Evolutionary conservation across 2,797 vertebrate genomes (phyloP), one percentile per base, ranked within the genome.

Genomic region (Ctenopoma kingsleyae): DNA sequence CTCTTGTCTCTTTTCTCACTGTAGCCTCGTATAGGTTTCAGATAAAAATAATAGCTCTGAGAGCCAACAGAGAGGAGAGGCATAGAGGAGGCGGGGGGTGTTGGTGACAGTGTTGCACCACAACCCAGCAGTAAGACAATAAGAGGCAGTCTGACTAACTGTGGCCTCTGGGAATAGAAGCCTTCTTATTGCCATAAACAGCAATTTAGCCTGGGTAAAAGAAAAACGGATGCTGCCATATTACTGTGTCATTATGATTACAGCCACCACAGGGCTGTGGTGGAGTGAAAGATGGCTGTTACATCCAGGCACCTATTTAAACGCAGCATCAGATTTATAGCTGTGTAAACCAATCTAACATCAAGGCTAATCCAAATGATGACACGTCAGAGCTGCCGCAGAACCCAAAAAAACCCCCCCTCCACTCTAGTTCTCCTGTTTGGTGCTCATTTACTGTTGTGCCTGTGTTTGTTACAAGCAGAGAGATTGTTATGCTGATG

Each of bases 31-130:
- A 82, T 82, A 85, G 79, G 75, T 85, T 89, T 87, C 83, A 90
- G 86, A 92, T 90, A 91, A 88, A 92, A 90, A 89, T 89, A 90
- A 89, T 91, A 87, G 82, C 91, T 82, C 77, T 82, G 90, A 87
- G 83, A 90, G 85, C 71, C 82, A 76, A 59, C 74, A 56, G 82
- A 82, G 65, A 68, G 71, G 67, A 72, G 65, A 66, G 61, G 66
- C 46, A 61, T 55, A 22, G 53, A 7, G 47, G 13, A 8, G 22
- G 47, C n/a, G 50, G 11, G 19, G n/a, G 41, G 48, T 76, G 62
- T 60, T 83, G 81, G 81, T 86, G 84, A 86, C 89, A 85, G 81
- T 80, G 76, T 90, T 85, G 86, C 63, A 59, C 83, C 80, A 79
- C 80, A 84, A 78, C 71, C 74, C 81, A 63, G 77, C 82, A 81